Evolutionary conservation across 2,113 vertebrate genomes (phyloP).

Genomic region (Pogona vitticeps): DNA sequence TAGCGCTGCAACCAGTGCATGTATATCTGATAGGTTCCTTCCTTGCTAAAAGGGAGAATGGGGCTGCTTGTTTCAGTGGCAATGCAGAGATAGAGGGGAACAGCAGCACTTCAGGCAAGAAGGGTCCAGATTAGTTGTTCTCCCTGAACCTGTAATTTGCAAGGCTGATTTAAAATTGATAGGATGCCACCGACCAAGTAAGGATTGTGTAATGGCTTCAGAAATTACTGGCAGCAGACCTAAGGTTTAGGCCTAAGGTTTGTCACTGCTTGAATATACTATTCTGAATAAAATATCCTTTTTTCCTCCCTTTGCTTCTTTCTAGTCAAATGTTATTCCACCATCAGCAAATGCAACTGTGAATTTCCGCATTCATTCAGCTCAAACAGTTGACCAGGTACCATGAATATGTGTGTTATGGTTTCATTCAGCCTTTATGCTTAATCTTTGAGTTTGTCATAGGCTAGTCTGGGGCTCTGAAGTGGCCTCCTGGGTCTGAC

Average conservation of each 20-base stretch:
- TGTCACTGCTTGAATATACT: neutral
- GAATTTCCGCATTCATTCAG: constrained; percentile 91
- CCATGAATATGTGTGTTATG: neutral
- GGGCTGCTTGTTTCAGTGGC: neutral
- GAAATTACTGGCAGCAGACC: neutral
- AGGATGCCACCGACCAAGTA: neutral
- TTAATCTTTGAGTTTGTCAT: neutral
- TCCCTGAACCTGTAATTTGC: neutral
- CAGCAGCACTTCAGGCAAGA: neutral
- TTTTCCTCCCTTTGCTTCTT: neutral
- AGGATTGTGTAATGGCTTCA: neutral
- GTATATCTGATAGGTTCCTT: neutral
- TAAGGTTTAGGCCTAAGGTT: neutral
- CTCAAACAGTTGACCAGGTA: constrained; percentile 88
- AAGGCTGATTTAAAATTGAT: constrained; percentile 1
- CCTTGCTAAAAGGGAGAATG: neutral
- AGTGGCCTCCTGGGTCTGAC: neutral
- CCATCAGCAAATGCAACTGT: constrained; percentile 82
- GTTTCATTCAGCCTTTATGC: neutral
- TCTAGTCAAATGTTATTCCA: constrained; percentile 87
- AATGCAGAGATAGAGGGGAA: neutral
- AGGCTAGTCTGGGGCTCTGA: neutral
- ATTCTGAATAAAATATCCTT: neutral
- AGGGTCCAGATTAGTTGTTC: neutral
- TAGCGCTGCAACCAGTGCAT: neutral